These are phyloP conservation scores for Euplexia lucipara DNA, from an alignment of 2,888 invertebrate species.

Conservation along the genomic window DNA sequence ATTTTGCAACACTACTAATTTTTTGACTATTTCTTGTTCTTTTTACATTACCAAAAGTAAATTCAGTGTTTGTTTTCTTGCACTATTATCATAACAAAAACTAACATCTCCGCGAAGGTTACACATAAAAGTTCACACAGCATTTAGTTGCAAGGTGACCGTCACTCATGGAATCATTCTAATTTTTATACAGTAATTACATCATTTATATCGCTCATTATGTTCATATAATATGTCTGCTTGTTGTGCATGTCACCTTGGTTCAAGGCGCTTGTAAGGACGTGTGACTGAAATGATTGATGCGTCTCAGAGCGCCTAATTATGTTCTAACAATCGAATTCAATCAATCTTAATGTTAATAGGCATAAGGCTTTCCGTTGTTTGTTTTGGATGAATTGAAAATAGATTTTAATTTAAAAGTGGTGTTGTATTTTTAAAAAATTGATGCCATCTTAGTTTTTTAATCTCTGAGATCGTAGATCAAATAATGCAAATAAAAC, in stretches of 20 bases:
- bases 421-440: not conserved
- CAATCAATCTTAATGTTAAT: constrained; percentile 9
- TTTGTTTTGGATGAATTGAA: constrained; percentile 4
- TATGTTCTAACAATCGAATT: constrained; percentile 8
- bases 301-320: constrained; percentile 10
- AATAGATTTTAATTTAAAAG: not conserved
- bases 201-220: constrained; percentile 54
- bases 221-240: constrained; percentile 24
- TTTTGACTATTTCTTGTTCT: too few relatives aligned
- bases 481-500: too few relatives aligned
- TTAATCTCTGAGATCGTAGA: too few relatives aligned
- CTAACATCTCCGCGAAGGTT: constrained; percentile 30
- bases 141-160: constrained; percentile 47
- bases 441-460: not conserved
- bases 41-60: too few relatives aligned
- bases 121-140: constrained; percentile 45
- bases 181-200: constrained; percentile 54
- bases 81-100: not conserved
- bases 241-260: constrained; percentile 39
- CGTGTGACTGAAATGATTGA: constrained; percentile 40
- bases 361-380: constrained; percentile 12
- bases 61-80: too few relatives aligned
- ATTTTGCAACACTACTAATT: too few relatives aligned
- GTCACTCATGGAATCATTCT: constrained; percentile 46
- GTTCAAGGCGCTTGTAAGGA: constrained; percentile 31